Conservation (phyloP, 37 sponge, comb jelly and placozoan genomes). For the Geodia barretti region DNA sequence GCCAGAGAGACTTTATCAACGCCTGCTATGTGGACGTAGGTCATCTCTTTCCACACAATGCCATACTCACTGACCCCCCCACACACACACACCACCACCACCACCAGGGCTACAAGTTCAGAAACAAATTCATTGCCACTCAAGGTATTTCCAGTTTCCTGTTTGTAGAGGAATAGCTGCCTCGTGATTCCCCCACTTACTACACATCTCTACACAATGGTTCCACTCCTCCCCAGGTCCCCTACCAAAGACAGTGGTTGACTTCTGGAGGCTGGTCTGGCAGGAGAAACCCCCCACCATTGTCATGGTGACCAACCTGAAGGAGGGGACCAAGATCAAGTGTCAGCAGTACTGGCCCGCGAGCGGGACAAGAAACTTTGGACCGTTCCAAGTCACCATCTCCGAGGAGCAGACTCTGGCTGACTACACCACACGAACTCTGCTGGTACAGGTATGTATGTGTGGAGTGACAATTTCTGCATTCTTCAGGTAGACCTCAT, state of each 20-base stretch:
- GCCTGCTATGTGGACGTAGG: conserved; percentile 80
- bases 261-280: conserved; percentile 81
- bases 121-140: conserved; percentile 72
- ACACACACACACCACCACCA: not conserved
- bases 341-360: conserved; percentile 81
- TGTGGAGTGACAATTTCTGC: not conserved
- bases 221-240: conserved; percentile 61
- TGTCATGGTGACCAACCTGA: conserved; percentile 73
- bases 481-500: not conserved
- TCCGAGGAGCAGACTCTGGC: conserved; percentile 43
- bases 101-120: conserved; percentile 57
- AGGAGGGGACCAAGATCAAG: conserved; percentile 65
- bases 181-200: too few relatives aligned
- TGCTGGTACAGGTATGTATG: conserved; percentile 30
- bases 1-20: conserved; percentile 73
- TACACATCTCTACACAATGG: not conserved
- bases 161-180: too few relatives aligned
- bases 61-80: not conserved
- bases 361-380: conserved; percentile 23
- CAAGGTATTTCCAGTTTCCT: conserved; percentile 75
- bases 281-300: conserved; percentile 57
- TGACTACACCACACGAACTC: conserved; percentile 49
- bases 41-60: conserved; percentile 6
- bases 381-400: conserved; percentile 52
- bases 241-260: conserved; percentile 44